These are phyloP conservation scores for Buceros bicornis DNA, from an alignment of 2,797 vertebrate species.

Conservation along the genomic window DNA sequence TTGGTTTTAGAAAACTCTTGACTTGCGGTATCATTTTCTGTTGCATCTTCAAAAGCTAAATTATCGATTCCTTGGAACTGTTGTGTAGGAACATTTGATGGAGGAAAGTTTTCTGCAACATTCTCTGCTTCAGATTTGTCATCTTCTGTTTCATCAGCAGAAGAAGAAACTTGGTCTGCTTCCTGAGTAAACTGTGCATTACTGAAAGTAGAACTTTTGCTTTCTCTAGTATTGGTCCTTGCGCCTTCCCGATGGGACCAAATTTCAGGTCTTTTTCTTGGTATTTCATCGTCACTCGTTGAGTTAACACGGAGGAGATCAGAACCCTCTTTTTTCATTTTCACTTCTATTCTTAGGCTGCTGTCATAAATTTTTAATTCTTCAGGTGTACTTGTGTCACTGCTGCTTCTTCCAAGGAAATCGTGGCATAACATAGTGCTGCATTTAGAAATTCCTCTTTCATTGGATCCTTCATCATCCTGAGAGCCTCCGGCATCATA, in stretches of 20 bases:
- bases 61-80: slow-evolving; percentile 95
- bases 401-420: slow-evolving; percentile 97
- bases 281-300: slow-evolving; percentile 92
- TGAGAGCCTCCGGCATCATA: slow-evolving; percentile 98
- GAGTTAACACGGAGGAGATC: slow-evolving; percentile 86
- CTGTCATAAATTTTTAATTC: slow-evolving; percentile 94
- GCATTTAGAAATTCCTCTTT: slow-evolving; percentile 92
- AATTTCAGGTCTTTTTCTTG: slow-evolving; percentile 82
- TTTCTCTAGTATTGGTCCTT: slow-evolving; percentile 72
- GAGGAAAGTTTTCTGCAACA: slow-evolving; percentile 68
- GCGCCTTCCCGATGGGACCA: slow-evolving; percentile 83
- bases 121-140: slow-evolving; percentile 95
- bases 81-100: slow-evolving; percentile 78
- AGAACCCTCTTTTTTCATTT: slow-evolving; percentile 88
- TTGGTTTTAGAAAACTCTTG: slow-evolving; percentile 84
- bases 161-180: slow-evolving; percentile 90
- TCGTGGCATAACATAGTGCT: slow-evolving; percentile 95
- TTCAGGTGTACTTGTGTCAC: slow-evolving; percentile 97
- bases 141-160: slow-evolving; percentile 94
- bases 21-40: slow-evolving; percentile 86
- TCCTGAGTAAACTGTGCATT: slow-evolving; percentile 83
- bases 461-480: slow-evolving; percentile 95
- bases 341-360: slow-evolving; percentile 90
- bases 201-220: slow-evolving; percentile 69
- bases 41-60: slow-evolving; percentile 92